phyloP scores from a whole-genome alignment of 2,888 invertebrate genomes.

The Boloria selene region DNA sequence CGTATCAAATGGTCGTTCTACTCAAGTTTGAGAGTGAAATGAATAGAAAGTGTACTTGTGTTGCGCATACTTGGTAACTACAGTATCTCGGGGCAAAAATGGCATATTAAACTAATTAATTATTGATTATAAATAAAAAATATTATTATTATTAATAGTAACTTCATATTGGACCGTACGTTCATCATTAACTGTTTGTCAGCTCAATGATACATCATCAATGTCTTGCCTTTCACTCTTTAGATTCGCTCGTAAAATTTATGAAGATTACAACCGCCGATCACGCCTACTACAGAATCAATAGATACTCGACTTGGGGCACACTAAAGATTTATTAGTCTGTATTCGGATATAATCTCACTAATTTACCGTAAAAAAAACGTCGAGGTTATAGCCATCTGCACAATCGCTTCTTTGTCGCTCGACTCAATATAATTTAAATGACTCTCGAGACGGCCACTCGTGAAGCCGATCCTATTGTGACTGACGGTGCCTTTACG shows the following conservation, averaged over 20 bases:
- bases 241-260: constrained; percentile 54
- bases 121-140: no score
- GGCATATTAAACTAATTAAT: no score
- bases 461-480: constrained; percentile 66
- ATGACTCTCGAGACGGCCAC: constrained; percentile 70
- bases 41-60: no score
- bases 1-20: no score
- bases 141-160: no score
- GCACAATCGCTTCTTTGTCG: constrained; percentile 74
- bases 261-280: constrained; percentile 73
- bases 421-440: constrained; percentile 78
- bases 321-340: constrained; percentile 74
- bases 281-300: constrained; percentile 74
- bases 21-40: no score
- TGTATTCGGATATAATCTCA: constrained; percentile 76
- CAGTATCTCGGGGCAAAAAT: no score
- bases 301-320: constrained; percentile 60
- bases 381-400: constrained; percentile 67
- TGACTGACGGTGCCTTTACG: constrained; percentile 70
- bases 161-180: background rate
- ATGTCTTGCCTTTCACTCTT: constrained; percentile 26
- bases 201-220: constrained; percentile 31
- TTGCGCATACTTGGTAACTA: no score
- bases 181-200: constrained; percentile 33
- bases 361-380: constrained; percentile 79